Evolutionary conservation across 2,113 vertebrate species (phyloP).

Genomic region (Myiozetetes cayanensis): DNA sequence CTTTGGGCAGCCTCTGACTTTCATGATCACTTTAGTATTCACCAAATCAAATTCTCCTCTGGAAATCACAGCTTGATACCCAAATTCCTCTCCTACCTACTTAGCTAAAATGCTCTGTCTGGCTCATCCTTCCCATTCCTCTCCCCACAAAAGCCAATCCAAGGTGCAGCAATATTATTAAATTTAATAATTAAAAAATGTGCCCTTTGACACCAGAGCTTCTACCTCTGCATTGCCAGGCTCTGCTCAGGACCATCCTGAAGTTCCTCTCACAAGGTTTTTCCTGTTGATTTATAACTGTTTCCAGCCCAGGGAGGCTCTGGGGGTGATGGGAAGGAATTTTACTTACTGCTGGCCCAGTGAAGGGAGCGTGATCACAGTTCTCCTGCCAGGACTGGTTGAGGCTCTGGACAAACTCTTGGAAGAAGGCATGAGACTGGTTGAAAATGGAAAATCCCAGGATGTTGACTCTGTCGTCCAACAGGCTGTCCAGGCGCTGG

Average conservation of each 20-base stretch:
- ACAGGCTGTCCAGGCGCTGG: conserved; percentile 86
- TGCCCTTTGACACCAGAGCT: background rate
- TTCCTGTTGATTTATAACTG: fast-evolving
- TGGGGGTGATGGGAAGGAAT: background rate
- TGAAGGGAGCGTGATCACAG: conserved; percentile 93
- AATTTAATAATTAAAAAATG: background rate
- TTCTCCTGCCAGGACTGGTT: conserved; percentile 99
- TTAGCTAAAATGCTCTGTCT: background rate
- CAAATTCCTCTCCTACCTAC: background rate
- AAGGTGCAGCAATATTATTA: background rate
- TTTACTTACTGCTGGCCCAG: conserved; percentile 89
- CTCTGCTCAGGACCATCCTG: background rate
- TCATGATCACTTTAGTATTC: background rate
- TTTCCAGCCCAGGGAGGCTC: background rate
- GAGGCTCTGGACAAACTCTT: conserved; percentile 94
- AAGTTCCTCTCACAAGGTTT: background rate
- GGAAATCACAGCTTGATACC: background rate
- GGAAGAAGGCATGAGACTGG: conserved; percentile 91
- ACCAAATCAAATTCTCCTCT: background rate
- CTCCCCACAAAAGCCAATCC: background rate
- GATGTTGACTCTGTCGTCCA: conserved; percentile 90
- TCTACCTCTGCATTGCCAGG: no score
- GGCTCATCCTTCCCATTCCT: background rate
- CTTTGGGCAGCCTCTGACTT: background rate
- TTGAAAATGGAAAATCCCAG: conserved; percentile 98